Conservation (phyloP, 2,113 vertebrate species). For the Burhinus bistriatus region DNA sequence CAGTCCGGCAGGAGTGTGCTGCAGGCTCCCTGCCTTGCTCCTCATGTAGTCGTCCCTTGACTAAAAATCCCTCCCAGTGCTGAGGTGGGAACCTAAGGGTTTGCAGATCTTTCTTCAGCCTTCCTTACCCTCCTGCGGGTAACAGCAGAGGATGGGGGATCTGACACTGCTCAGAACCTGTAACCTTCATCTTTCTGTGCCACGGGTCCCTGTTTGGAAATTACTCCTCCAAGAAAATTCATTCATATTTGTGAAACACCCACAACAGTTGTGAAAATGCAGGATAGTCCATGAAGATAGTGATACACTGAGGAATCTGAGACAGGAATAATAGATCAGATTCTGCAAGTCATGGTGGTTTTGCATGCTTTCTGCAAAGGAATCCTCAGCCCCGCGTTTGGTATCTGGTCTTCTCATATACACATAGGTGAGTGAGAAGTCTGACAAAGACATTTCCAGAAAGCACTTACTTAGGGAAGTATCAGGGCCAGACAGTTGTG, state of each 20-base stretch:
- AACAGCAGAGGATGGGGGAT: not conserved
- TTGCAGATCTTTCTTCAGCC: not conserved
- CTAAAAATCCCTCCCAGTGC: not conserved
- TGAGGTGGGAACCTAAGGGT: not conserved
- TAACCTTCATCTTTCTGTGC: not conserved
- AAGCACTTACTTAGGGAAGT: not conserved
- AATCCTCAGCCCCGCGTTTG: not conserved
- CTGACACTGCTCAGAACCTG: not conserved
- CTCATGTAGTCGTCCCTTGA: not conserved
- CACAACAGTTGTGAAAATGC: not conserved
- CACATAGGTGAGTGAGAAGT: not conserved
- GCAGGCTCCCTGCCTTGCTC: not conserved
- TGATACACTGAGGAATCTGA: not conserved
- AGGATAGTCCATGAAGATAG: not conserved
- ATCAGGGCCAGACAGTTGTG: not conserved
- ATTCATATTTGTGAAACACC: not conserved
- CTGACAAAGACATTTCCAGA: not conserved
- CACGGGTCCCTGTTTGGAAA: not conserved
- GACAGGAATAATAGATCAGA: not conserved
- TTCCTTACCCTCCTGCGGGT: not conserved
- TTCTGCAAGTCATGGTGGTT: rapidly evolving
- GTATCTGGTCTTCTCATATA: not conserved
- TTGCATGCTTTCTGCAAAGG: not conserved
- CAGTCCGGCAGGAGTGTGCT: not conserved
- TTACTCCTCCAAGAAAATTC: not conserved